phyloP scores from a whole-genome alignment of 1,140 invertebrate species.

The Myzus persicae region DNA sequence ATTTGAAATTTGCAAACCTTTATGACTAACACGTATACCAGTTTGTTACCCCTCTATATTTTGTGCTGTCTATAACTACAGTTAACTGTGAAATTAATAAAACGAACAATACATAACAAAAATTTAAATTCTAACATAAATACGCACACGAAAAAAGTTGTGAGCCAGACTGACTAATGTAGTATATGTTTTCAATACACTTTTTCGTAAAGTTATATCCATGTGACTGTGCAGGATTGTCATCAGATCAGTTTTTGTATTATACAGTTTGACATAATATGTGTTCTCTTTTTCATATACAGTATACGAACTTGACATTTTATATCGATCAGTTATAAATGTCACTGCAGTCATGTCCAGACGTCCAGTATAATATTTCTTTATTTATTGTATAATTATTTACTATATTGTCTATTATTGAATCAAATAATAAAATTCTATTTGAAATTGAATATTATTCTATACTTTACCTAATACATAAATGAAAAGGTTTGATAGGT shows the following conservation, averaged over 20 bases:
- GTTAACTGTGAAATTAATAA: background rate
- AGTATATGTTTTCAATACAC: background rate
- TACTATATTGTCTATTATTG: background rate
- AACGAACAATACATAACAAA: background rate
- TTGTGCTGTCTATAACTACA: background rate
- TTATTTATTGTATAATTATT: background rate
- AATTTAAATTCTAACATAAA: background rate
- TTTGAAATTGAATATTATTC: background rate
- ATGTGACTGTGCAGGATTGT: background rate
- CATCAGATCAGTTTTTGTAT: background rate
- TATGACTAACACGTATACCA: background rate
- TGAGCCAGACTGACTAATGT: background rate
- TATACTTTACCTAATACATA: background rate
- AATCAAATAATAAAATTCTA: background rate
- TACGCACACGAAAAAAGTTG: background rate
- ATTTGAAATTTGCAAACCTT: background rate
- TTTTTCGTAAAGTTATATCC: background rate
- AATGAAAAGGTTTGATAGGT: background rate
- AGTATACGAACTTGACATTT: background rate
- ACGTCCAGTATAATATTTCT: background rate
- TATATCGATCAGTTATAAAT: background rate
- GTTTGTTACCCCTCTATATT: accelerated
- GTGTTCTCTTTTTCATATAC: background rate
- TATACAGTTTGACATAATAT: background rate
- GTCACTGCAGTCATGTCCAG: background rate